Base-by-base conservation (phyloP, 1,140 invertebrate genomes). In the Neelides sp. region DNA sequence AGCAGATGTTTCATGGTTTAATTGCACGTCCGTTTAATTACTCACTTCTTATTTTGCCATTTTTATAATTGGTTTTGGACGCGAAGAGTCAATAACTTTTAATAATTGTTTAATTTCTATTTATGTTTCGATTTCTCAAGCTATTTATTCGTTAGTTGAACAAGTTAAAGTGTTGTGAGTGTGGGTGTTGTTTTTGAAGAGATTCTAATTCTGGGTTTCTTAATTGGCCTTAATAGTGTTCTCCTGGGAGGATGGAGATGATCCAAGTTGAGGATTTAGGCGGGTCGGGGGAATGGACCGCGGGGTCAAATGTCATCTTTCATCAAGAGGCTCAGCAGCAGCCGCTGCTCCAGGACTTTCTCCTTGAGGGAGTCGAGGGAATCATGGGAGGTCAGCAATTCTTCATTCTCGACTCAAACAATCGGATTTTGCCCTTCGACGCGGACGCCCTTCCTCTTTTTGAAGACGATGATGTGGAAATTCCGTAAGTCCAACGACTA, bases 241-340 rank as follows among this genome's bases (percentile, higher is more conserved):
- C 27, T 43, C 7, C 5, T 32, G 44, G 7, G 26, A 27, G 24
- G 2, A 51, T 51, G 49, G 49, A 51, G 39, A n/a, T 51, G 1
- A 24, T 44, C 7, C 40, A 51, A 17, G 36, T 51, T 7, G 4
- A 36, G 22, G 37, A 51, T 13, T 28, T 23, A 17, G 40, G 40
- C 22, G 5, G 17, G 27, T 24, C 34, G 7, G 19, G 36, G 12
- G 8, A 34, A 8, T 34, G n/a, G 8, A 10, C 30, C n/a, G 8
- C 44, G 49, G 49, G 40, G 28, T 26, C 32, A 26, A 2, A 8
- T 8, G n/a, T 24, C 13, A 43, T 44, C 10, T 34, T 40, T 1
- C 19, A 26, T 13, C 23, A 51, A 20, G 49, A 19, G 10, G 22
- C 23, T 2, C 17, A 24, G 2, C 19, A 51, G 15, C n/a, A 51